Evolutionary conservation across 2,797 vertebrate genomes (phyloP), one percentile per base, ranked within the genome.

Genomic region (Sebastes vulpes): DNA sequence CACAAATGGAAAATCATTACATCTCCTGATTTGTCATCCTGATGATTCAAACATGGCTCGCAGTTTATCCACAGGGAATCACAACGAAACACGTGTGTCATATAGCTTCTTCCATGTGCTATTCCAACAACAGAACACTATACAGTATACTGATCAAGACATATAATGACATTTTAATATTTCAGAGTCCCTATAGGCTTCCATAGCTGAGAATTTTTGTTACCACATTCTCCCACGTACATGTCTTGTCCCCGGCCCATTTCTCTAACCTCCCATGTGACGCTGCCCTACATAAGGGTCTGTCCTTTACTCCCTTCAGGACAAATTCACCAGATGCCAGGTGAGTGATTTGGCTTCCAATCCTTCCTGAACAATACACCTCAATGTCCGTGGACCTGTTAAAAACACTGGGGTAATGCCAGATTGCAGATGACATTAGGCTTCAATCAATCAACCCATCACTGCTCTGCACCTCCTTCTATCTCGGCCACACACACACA

Each of bases 371-470:
- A 31, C 31, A 60, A 38, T 21, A 42, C 31, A 46, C 31, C 66
- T 57, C 66, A 6, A 18, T 16, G 6, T 69, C 48, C 57, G 4
- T 25, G 57, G 48, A 66, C 66, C 48, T 29, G 23, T 82, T 77
- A 73, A 59, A 81, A 87, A 60, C 21, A 54, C 61, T 6, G 29
- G 61, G 52, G 57, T 79, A 77, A 69, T 71, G 76, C 59, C 75
- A 82, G 58, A 87, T 73, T 79, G 57, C 72, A 85, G 67, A 85
- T 75, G 59, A 78, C 77, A 90, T 75, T 64, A 82, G 35, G 26
- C 60, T 87, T 90, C 65, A 81, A 75, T 88, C 72, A 65, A 80
- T 86, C 63, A 80, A 82, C 56, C 58, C 68, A 79, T 80, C 75
- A 81, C 38, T 46, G 61, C 42, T 76, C 61, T 48, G 38, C 25